A percentile compares a stretch with the other conserved stretches of the same genome.
phyloP scores from a whole-genome alignment of 2,113 vertebrate genomes.

The Alouatta palliata region DNA sequence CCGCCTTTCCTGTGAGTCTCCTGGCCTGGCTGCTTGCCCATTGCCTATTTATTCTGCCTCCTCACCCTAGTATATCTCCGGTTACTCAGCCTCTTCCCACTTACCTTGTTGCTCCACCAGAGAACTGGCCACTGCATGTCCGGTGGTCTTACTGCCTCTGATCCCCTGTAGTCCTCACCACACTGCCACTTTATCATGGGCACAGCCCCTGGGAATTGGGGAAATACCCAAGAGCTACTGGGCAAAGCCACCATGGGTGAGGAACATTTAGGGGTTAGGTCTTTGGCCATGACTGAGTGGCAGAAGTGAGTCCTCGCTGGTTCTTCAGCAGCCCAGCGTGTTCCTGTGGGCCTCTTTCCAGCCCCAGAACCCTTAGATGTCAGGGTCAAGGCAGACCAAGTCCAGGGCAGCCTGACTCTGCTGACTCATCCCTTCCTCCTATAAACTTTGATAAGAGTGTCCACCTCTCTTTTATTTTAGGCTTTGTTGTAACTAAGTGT shows the following conservation, averaged over 20 bases:
- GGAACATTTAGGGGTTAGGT: not conserved
- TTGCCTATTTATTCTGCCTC: not conserved
- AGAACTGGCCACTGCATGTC: not conserved
- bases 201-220: not conserved
- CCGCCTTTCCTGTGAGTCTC: rapidly evolving
- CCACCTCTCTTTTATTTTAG: not conserved
- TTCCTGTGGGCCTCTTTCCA: not conserved
- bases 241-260: not conserved
- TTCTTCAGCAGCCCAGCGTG: not conserved
- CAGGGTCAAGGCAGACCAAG: not conserved
- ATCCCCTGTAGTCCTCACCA: not conserved
- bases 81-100: not conserved
- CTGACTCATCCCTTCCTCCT: not conserved
- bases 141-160: not conserved
- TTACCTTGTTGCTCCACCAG: not conserved
- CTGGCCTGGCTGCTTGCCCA: not conserved
- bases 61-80: not conserved
- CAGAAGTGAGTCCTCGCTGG: not conserved
- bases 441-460: not conserved
- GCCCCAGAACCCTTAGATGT: not conserved
- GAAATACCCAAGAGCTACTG: not conserved
- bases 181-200: not conserved
- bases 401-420: not conserved
- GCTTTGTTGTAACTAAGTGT: not conserved
- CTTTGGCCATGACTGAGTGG: too few species aligned